Base-by-base conservation (phyloP, 2,888 invertebrate species). In the Megastigmus dorsalis region DNA sequence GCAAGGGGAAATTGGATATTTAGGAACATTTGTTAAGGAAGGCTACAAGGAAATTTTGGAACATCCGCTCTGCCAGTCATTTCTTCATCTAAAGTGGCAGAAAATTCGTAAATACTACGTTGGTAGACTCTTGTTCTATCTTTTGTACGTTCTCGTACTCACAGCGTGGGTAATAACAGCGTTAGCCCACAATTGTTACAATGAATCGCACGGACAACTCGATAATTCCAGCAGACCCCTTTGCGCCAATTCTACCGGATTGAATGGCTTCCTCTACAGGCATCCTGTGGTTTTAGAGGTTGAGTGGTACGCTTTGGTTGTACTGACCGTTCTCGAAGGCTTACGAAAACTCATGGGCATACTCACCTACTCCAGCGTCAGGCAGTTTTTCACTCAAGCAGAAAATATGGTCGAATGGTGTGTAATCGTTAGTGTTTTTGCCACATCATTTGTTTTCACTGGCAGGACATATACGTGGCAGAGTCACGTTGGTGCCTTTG, bases 401-500 rank as follows among this genome's bases (percentile, higher is more conserved):
- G 95, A 95, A 82, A 96, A 96, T 85, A 92, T 95, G 75, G 93
- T 95, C 81, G 95, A 96, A 85, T 95, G 95, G 95, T 94, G 94
- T 80, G 95, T 95, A 67, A 94, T 96, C 38, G 90, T 93, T 10
- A 95, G 95, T 87, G 95, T 95, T 28, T 95, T 95, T 84, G 91
- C 94, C 33, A 95, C 95, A 79, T 95, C 95, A 0, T 95, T 94
- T 83, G 93, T 95, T 69, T 95, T 94, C 83, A 94, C 94, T 5
- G 94, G 94, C 68, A 86, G 91, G 79, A 93, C 93, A 0, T 95
- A 95, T 84, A 92, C 93, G 10, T 95, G 95, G 94, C 95, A 95
- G 84, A 95, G 95, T 83, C 95, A 95, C 84, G 92, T 96, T 23
- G 95, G 95, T 0, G 95, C 95, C 0, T 94, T 95, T 83, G 95